Percentiles rank a stretch among this genome's conserved stretches.
Evolutionary conservation across 1,140 invertebrate species (phyloP).

Genomic region (Brachionus rubens): DNA sequence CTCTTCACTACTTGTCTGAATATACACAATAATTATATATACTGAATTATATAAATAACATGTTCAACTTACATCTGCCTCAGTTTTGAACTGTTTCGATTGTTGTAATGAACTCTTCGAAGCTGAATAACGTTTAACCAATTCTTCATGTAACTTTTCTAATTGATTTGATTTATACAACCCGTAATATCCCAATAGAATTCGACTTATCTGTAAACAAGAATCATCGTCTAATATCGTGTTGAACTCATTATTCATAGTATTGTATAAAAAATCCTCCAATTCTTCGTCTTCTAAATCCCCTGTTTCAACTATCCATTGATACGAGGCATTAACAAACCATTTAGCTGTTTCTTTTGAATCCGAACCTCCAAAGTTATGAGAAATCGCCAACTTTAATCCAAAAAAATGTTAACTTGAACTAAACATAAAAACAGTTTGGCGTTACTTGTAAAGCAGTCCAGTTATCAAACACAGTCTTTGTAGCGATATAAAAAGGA

Average conservation of each 20-base stretch:
- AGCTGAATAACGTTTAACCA: constrained; percentile 1
- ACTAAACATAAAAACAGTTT: background rate
- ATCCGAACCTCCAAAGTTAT: constrained; percentile 43
- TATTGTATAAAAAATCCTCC: constrained; percentile 45
- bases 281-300: constrained; percentile 45
- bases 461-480: constrained; percentile 27
- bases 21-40: background rate
- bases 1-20: constrained; percentile 16
- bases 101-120: background rate
- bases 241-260: constrained; percentile 47
- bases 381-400: constrained; percentile 27
- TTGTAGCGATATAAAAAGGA: constrained; percentile 7
- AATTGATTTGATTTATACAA: background rate
- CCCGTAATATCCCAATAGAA: background rate
- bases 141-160: constrained; percentile 1
- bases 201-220: background rate
- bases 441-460: background rate
- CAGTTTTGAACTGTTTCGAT: background rate
- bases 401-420: too few species aligned
- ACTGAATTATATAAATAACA: too few species aligned
- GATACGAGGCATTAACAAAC: constrained; percentile 45
- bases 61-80: constrained; percentile 22
- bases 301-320: constrained; percentile 47
- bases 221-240: constrained; percentile 43
- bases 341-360: constrained; percentile 47